Evolutionary conservation across 2,888 invertebrate genomes (phyloP), one percentile per base, ranked within the genome.

Genomic region (Priocnemis perturbator): DNA sequence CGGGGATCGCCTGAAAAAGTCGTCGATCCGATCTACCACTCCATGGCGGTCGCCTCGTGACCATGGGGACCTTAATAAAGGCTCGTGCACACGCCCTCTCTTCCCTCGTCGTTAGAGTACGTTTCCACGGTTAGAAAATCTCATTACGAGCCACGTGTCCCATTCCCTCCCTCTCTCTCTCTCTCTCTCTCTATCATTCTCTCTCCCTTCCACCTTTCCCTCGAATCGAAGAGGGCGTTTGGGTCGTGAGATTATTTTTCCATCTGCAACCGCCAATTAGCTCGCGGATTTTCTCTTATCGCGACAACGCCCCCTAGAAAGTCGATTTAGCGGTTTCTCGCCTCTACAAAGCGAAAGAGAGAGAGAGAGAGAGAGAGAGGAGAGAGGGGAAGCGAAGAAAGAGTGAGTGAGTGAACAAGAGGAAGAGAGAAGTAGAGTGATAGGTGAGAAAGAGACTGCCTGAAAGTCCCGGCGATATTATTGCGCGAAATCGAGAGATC

Each of bases 81-180:
- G 58, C 77, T 48, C 58, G 67, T 64, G 67, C 71, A 68, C 67
- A 69, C 76, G 63, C 75, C 70, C 76, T 69, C 67, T 48, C 58
- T 59, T 64, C 66, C 64, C 44, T 64, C 65, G 58, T 52, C 55
- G 69, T 68, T 73, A 63, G 56, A 62, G 64, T 60, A 66, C 64
- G 71, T 72, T 74, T 78, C 77, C 78, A 77, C 77, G 78, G 69
- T 75, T 75, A 75, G 78, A 78, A 73, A 73, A 79, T 77, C 78
- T 75, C 67, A 67, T 74, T 70, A 69, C 68, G 64, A 63, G 71
- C 64, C 64, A 50, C 30, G 20, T 60, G 37, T 47, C 47, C 20
- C 44, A 23, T 30, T 64, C n/a, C 53, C 21, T 64, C 26, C 2
- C 9, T 53, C 30, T 26, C 37, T 62, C 3, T 37, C 60, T 37